Conservation (phyloP, 1,140 invertebrate genomes). For the Paraescarpia echinospica region DNA sequence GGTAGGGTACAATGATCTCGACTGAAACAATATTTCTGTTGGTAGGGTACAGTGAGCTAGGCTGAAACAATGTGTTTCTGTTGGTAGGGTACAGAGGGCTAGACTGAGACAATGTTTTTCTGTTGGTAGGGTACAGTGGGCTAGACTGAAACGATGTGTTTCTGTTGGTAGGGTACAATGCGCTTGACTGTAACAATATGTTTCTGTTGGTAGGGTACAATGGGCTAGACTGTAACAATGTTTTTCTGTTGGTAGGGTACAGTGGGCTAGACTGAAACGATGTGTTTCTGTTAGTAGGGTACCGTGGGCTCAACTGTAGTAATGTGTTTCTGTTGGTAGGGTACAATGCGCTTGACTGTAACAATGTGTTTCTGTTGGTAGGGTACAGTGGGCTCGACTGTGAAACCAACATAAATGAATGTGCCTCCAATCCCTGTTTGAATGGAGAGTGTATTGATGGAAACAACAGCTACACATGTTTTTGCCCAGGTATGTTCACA, state of each 20-base stretch:
- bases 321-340: no score
- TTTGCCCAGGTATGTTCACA: constrained; percentile 22
- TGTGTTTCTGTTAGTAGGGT: no score
- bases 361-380: not conserved
- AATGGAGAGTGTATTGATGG: constrained; percentile 40
- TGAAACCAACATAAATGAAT: constrained; percentile 36
- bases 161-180: no score
- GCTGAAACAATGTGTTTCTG: not conserved
- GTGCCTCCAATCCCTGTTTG: constrained; percentile 36
- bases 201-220: no score
- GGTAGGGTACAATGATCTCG: not conserved
- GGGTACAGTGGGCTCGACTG: constrained; percentile 23
- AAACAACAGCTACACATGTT: constrained; percentile 30
- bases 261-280: not conserved
- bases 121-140: not conserved
- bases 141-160: no score
- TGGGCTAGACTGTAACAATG: constrained; percentile 25
- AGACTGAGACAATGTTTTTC: no score
- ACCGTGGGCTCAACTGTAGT: no score
- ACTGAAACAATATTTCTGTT: not conserved
- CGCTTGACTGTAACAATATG: no score
- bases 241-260: not conserved
- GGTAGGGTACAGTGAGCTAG: constrained; percentile 15
- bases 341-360: no score
- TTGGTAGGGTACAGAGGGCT: no score